Evolutionary conservation across 2,888 invertebrate species (phyloP).

Genomic region (Drosophila limbata): DNA sequence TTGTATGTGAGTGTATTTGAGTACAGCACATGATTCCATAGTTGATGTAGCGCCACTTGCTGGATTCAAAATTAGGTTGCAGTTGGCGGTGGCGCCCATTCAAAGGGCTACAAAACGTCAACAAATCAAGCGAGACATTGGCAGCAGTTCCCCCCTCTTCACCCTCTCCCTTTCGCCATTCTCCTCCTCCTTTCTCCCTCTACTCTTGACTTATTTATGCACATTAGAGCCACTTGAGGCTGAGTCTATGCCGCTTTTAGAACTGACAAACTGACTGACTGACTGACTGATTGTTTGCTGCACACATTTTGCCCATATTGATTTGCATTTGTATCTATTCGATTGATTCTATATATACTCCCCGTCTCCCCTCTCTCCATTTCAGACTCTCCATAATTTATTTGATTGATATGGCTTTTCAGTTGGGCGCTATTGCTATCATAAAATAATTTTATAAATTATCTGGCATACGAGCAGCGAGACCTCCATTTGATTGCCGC

Average conservation of each 20-base stretch:
- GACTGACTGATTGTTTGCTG: constrained; percentile 40
- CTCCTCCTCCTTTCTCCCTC: background rate
- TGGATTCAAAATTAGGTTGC: constrained; percentile 76
- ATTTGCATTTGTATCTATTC: constrained; percentile 59
- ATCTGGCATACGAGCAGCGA: constrained; percentile 49
- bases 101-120: constrained; percentile 50
- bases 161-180: background rate
- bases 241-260: constrained; percentile 26
- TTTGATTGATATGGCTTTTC: constrained; percentile 74
- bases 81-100: constrained; percentile 70
- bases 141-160: background rate
- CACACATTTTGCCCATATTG: constrained; percentile 53
- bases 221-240: constrained; percentile 65
- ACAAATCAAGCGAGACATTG: constrained; percentile 59
- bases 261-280: constrained; percentile 32
- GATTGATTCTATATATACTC: constrained; percentile 26
- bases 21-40: constrained; percentile 71
- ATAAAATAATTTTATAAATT: constrained; percentile 62
- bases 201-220: constrained; percentile 59
- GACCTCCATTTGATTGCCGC: constrained; percentile 70
- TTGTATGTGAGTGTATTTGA: constrained; percentile 8
- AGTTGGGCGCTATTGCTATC: constrained; percentile 35
- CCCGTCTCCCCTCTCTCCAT: background rate
- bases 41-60: constrained; percentile 68
- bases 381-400: constrained; percentile 58